Base-by-base conservation (phyloP, 1,140 invertebrate species). In the Zeugodacus cucurbitae region DNA sequence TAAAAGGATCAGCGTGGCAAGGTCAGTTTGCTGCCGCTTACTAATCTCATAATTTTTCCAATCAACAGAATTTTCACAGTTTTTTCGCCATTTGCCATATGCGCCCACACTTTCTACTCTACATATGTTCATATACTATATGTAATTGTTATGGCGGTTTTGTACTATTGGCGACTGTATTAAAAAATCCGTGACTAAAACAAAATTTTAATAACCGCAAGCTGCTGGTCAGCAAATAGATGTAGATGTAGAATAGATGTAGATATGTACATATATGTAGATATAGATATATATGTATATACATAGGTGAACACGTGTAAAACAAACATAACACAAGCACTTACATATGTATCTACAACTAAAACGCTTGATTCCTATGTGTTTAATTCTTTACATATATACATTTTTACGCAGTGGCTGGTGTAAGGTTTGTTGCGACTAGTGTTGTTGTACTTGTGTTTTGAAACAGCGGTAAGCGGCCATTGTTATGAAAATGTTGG, bases 11-110 rank as follows among this genome's bases (percentile, higher is more conserved):
- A 82, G 26, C 74, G 34, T 48, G n/a, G 37, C 74, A 48, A 34
- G 41, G 8, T 41, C 74, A 48, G 74, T 48, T 48, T 48, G 41
- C 44, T 41, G 74, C 22, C 37, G 82, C 44, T 17, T 34, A 41
- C 91, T 92, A 92, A 92, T 92, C 91, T 91, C 89, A 90, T 92
- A 92, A 92, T 92, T 92, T 92, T 89, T 90, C 92, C 89, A 87
- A 89, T 90, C 90, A 92, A 92, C 91, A 92, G 74, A 82, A 85
- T 85, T 88, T 87, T 82, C 0, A 14, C 41, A 5, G 58, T 82
- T 48, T 82, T 74, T 82, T 87, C n/a, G 57, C n/a, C 29, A 87
- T 70, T 32, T n/a, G n/a, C n/a, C n/a, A 67, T 44, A 67, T 62
- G 32, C 44, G 4, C 41, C 54, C 7, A 78, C 26, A 59, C 62